These are phyloP conservation scores for Austrofundulus limnaeus DNA, from an alignment of 2,113 vertebrate genomes.

Conservation along the genomic window DNA sequence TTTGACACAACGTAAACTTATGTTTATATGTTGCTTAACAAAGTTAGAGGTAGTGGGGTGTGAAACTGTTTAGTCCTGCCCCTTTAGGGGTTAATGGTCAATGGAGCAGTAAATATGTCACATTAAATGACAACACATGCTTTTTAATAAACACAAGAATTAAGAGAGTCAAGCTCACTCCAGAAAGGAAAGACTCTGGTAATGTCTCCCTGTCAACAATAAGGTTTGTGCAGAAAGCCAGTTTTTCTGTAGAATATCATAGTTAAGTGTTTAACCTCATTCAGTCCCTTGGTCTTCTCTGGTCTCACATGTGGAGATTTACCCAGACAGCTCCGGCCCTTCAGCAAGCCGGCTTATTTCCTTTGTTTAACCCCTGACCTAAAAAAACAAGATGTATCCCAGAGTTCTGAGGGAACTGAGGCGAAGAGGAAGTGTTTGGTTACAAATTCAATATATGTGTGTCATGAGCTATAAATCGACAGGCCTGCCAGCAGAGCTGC, in stretches of 20 bases:
- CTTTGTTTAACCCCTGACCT: conserved; percentile 99
- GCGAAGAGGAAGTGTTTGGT: conserved; percentile 98
- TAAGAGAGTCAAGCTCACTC: conserved; percentile 39
- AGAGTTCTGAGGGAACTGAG: conserved; percentile 86
- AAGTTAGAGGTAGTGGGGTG: conserved; percentile 71
- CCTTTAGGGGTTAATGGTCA: conserved; percentile 61
- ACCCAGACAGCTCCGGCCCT: conserved; percentile 66
- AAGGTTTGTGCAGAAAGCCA: conserved; percentile 47
- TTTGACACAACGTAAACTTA: conserved; percentile 80
- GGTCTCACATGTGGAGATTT: conserved; percentile 55
- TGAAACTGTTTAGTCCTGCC: conserved; percentile 69
- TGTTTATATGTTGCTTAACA: conserved; percentile 65
- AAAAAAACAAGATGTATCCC: conserved; percentile 86
- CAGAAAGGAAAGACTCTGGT: conserved; percentile 22
- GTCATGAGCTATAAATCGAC: conserved; percentile 93
- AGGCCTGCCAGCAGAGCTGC: conserved; percentile 77
- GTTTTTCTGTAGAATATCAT: conserved; percentile 59
- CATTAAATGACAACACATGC: conserved; percentile 21
- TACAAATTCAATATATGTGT: conserved; percentile 98
- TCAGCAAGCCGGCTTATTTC: conserved; percentile 81
- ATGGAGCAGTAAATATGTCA: conserved; percentile 72
- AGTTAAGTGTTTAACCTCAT: conserved; percentile 80
- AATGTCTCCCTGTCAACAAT: conserved; percentile 36
- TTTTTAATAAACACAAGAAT: conserved; percentile 17
- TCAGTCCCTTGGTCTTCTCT: conserved; percentile 68